Base-by-base conservation (phyloP, 2,797 vertebrate species). In the Xyrichtys novacula region DNA sequence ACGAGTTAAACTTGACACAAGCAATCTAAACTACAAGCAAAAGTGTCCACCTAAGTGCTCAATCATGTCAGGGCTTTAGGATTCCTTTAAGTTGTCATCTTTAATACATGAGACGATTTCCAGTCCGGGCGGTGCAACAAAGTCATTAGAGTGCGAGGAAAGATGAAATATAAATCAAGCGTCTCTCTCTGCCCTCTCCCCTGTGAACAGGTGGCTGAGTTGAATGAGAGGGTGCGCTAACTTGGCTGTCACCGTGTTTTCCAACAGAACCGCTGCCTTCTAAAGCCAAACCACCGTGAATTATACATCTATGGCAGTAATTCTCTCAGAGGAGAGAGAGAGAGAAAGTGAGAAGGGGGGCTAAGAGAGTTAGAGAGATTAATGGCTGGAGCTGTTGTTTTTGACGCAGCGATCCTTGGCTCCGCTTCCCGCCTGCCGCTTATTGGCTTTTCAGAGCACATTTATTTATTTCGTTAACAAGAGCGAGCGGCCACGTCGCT, bases 291-390 rank as follows among this genome's bases (percentile, higher is more conserved):
- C 84, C 88, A 67, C 88, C 71, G 90, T 93, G 93, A 93, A 93
- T 93, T 93, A 93, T 93, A 93, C 93, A 94, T 93, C 92, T 92
- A 93, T 92, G 90, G 90, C 91, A 85, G 88, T 90, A 88, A 92
- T 91, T 89, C 90, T 89, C 89, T 92, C 91, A 90, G 91, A 91
- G 89, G 88, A 88, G 84, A 76, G 76, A 23, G 80, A 31, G 84
- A 64, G 65, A 42, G 54, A 29, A 57, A 42, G 38, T 57, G 38
- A 62, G 75, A 47, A 61, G 62, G 69, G 76, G 81, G 83, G 83
- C 57, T 63, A 71, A 74, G 79, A 86, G 89, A 88, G 88, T 85
- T 87, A 88, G 86, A 88, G 88, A 91, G 91, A 92, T 93, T 92
- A 91, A 92, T 92, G 90, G 91, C 83, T 87, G 88, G 82, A 91